Evolutionary conservation across 2,888 invertebrate genomes (phyloP).

Genomic region (Maniola hyperantus): DNA sequence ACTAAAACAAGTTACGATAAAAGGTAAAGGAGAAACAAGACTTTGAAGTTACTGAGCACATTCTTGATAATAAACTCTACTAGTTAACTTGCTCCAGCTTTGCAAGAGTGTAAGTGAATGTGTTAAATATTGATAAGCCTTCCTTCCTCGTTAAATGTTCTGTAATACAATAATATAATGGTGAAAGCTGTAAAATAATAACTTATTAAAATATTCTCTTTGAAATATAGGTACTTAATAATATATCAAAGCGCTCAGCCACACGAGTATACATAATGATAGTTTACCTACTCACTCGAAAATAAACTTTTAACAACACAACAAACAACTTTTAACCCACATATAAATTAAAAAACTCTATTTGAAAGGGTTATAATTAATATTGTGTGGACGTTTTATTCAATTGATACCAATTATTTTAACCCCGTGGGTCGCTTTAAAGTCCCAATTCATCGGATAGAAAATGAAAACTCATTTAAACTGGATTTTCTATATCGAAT

Average conservation of each 20-base stretch:
- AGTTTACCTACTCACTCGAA: background rate
- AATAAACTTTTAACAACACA: background rate
- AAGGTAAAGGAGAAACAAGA: background rate
- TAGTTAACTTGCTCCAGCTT: no score
- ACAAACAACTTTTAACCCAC: no score
- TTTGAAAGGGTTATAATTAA: background rate
- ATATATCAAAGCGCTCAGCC: background rate
- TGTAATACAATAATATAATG: no score
- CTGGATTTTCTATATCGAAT: conserved; percentile 31
- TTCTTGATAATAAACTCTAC: no score
- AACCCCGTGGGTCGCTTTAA: conserved; percentile 8
- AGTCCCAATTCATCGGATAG: conserved; percentile 5
- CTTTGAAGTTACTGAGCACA: no score
- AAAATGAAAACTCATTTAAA: conserved; percentile 31
- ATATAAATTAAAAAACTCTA: conserved; percentile 3
- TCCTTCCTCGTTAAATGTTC: no score
- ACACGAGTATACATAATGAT: background rate
- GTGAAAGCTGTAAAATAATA: background rate
- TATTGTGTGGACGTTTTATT: background rate
- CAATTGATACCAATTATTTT: conserved; percentile 16
- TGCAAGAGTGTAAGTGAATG: no score
- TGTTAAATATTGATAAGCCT: no score
- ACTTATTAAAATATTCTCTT: background rate
- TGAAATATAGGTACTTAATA: no score
- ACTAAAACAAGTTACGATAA: background rate